Conservation (phyloP, 2,113 vertebrate species). For the Corythornis cristatus region DNA sequence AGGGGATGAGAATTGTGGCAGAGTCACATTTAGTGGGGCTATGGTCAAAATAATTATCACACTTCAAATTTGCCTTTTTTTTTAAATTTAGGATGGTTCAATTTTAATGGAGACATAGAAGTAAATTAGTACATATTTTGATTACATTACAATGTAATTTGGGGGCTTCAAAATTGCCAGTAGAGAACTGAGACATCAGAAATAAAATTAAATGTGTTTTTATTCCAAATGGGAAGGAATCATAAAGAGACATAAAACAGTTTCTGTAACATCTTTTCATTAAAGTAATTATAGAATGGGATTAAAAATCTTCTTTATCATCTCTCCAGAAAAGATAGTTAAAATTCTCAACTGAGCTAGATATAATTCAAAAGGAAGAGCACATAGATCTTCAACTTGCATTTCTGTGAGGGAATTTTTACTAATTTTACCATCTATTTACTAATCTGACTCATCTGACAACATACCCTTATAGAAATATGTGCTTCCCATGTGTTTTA, state of each 20-base stretch:
- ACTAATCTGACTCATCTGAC: background rate
- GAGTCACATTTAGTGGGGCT: background rate
- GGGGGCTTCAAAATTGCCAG: background rate
- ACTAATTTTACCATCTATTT: too few relatives aligned
- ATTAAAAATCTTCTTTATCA: background rate
- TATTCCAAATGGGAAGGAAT: background rate
- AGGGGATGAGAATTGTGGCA: background rate
- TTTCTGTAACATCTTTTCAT: background rate
- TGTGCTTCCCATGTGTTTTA: background rate
- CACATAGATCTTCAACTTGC: too few relatives aligned
- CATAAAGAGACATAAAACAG: background rate
- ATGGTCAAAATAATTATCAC: background rate
- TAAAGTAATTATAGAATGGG: background rate
- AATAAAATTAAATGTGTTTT: background rate
- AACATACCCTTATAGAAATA: background rate
- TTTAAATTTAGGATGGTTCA: background rate
- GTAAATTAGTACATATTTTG: background rate
- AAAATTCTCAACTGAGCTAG: background rate
- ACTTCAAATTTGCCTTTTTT: background rate
- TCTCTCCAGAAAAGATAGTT: background rate
- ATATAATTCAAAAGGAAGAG: background rate
- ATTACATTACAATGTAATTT: background rate
- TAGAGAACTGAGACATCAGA: background rate
- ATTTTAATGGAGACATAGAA: background rate
- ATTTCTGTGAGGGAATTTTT: too few relatives aligned